phyloP scores from a whole-genome alignment of 1,140 invertebrate genomes.

The Theocolax elegans region DNA sequence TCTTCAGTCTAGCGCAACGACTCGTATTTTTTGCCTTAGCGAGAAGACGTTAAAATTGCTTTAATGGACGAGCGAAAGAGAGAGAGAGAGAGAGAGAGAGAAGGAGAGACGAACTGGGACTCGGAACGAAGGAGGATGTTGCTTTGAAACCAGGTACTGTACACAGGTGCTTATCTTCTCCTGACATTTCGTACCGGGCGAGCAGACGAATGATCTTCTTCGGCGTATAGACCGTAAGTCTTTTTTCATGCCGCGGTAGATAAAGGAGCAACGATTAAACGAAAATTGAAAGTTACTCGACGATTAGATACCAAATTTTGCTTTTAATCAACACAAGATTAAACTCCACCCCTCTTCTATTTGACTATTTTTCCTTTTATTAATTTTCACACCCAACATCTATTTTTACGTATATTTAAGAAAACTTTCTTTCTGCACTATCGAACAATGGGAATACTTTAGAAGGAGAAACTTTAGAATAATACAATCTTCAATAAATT shows the following conservation, averaged over 20 bases:
- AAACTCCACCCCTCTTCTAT: no score
- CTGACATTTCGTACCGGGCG: constrained; percentile 28
- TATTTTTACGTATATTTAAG: no score
- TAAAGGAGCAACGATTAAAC: not conserved
- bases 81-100: not conserved
- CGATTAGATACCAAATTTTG: constrained; percentile 21
- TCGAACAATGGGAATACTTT: no score
- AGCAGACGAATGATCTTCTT: constrained; percentile 37
- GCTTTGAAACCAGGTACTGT: constrained; percentile 41
- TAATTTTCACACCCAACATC: no score
- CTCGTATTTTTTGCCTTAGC: constrained; percentile 59
- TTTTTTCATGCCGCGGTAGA: not conserved
- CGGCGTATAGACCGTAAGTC: not conserved
- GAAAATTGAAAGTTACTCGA: constrained; percentile 8
- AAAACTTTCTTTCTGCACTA: no score
- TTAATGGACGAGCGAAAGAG: constrained; percentile 55
- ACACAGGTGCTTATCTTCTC: constrained; percentile 57
- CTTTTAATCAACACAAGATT: not conserved
- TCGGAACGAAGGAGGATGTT: not conserved
- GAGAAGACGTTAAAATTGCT: constrained; percentile 63
- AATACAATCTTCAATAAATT: no score
- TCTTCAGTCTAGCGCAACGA: constrained; percentile 65
- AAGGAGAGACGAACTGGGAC: constrained; percentile 46
- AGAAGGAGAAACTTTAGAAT: no score
- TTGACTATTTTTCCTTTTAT: no score